These are phyloP conservation scores for Chelon labrosus DNA, from an alignment of 2,797 vertebrate species.

Conservation along the genomic window DNA sequence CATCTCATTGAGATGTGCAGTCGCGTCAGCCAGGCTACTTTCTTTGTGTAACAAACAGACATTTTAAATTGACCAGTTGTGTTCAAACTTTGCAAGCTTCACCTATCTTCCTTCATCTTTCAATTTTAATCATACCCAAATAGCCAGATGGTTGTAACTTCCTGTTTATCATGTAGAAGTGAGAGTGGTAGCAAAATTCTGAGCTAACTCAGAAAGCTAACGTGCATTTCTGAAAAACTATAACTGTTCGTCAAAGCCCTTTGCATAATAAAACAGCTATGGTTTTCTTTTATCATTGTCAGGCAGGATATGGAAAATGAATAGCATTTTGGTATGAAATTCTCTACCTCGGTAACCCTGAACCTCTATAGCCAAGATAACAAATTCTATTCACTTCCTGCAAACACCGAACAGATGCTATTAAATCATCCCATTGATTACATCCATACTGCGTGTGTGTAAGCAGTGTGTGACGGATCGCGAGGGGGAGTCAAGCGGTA, in stretches of 20 bases:
- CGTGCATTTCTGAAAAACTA: too few relatives aligned
- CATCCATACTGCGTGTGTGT: constrained; percentile 41
- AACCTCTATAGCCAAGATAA: constrained; percentile 20
- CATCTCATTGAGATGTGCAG: too few relatives aligned
- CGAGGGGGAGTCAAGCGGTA: constrained; percentile 48
- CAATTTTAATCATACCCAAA: background rate
- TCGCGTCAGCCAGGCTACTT: too few relatives aligned
- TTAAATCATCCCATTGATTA: constrained; percentile 76
- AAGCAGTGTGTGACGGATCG: constrained; percentile 56
- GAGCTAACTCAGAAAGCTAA: background rate
- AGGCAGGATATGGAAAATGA: constrained; percentile 4
- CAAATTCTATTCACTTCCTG: constrained; percentile 38
- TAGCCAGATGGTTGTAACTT: background rate
- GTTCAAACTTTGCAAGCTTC: too few relatives aligned
- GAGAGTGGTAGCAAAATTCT: background rate
- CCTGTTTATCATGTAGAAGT: background rate
- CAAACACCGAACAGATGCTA: constrained; percentile 59
- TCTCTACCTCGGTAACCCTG: constrained; percentile 17
- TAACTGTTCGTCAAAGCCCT: too few relatives aligned
- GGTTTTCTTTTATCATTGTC: too few relatives aligned
- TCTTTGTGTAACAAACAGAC: too few relatives aligned
- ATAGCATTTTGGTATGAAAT: constrained; percentile 22
- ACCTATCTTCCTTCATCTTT: background rate
- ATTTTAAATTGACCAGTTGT: too few relatives aligned
- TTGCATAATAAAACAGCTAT: too few relatives aligned